These are phyloP conservation scores for Rhynchonycteris naso DNA, from an alignment of 2,797 vertebrate genomes.

Conservation along the genomic window DNA sequence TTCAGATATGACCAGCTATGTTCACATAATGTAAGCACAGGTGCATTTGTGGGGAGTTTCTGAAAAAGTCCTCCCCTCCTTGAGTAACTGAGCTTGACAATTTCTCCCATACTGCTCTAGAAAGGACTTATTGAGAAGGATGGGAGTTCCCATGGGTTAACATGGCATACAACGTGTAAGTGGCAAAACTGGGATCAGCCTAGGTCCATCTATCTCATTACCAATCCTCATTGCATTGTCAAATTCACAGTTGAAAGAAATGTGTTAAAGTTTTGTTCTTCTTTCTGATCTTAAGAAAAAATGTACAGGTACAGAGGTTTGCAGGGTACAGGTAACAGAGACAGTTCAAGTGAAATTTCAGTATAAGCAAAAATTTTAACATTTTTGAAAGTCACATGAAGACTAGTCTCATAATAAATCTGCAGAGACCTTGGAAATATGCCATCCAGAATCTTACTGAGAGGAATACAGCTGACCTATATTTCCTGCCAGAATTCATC, in stretches of 20 bases:
- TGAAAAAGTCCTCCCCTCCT: not conserved
- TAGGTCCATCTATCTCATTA: not conserved
- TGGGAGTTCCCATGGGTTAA: not conserved
- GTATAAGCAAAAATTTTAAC: not conserved
- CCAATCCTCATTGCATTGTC: not conserved
- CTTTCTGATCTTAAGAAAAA: not conserved
- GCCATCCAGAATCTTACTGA: not conserved
- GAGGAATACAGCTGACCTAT: not conserved
- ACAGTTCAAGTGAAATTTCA: not conserved
- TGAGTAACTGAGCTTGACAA: not conserved
- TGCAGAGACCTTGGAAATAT: not conserved
- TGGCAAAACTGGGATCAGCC: not conserved
- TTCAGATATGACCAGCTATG: not conserved
- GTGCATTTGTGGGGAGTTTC: not conserved
- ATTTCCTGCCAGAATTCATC: not conserved
- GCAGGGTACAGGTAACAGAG: not conserved
- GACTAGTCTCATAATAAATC: not conserved
- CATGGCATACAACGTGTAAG: not conserved
- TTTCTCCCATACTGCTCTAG: not conserved
- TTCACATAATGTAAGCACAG: not conserved
- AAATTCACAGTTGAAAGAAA: not conserved
- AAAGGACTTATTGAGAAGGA: not conserved
- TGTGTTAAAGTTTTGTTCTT: not conserved
- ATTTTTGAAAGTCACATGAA: not conserved
- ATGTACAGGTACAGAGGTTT: not conserved